These are phyloP conservation scores for Apis laboriosa DNA, from an alignment of 1,140 invertebrate species.

Conservation along the genomic window DNA sequence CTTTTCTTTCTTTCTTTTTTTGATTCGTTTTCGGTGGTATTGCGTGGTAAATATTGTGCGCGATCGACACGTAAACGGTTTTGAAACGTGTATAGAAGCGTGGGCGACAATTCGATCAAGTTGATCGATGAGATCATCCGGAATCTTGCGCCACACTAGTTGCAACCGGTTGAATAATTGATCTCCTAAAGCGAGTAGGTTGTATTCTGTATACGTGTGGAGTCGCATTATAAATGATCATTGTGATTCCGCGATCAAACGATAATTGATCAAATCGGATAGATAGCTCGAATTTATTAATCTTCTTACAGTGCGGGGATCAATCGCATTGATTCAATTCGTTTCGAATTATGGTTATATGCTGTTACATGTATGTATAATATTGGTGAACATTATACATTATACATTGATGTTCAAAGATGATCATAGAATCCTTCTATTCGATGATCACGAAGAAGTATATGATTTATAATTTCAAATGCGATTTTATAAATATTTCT, in stretches of 20 bases:
- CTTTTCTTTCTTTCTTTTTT: background rate
- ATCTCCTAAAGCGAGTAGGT: conserved; percentile 12
- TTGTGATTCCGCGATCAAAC: background rate
- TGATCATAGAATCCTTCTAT: no score
- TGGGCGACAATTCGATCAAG: conserved; percentile 24
- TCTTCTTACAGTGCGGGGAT: background rate
- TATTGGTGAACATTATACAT: background rate
- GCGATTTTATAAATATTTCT: no score
- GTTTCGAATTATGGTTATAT: background rate
- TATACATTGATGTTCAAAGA: no score
- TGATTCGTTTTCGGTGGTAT: background rate
- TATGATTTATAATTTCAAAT: no score
- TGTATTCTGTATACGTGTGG: background rate
- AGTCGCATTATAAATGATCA: background rate
- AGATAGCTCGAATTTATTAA: conserved; percentile 20
- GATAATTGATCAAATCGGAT: background rate
- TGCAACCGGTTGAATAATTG: conserved; percentile 10
- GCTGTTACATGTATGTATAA: background rate
- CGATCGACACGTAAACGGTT: background rate
- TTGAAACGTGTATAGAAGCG: background rate
- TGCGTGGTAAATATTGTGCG: no score
- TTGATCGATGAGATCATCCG: conserved; percentile 23
- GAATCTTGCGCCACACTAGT: conserved; percentile 16
- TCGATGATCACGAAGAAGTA: no score
- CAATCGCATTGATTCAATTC: background rate